Conservation (phyloP, 2,797 vertebrate genomes). For the Epinephelus awoara region DNA sequence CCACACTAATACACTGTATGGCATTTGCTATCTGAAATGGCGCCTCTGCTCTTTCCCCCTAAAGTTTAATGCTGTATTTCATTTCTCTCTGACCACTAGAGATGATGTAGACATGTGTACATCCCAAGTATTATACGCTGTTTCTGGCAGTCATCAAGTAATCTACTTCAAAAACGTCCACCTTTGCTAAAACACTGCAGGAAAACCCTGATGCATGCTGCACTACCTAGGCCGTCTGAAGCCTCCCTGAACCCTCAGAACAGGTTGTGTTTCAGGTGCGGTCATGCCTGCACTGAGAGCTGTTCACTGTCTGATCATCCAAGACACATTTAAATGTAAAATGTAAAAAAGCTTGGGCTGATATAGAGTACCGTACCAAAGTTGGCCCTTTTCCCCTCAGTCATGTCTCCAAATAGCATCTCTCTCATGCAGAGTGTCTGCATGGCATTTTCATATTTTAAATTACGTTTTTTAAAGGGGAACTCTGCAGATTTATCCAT, state of each 20-base stretch:
- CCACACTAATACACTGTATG: background rate
- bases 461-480: background rate
- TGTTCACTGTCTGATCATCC: background rate
- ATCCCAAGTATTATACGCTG: background rate
- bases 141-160: background rate
- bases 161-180: background rate
- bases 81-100: background rate
- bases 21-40: background rate
- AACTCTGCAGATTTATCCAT: background rate
- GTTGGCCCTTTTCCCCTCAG: background rate
- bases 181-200: background rate
- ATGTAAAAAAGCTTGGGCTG: slow-evolving; percentile 7
- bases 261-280: background rate
- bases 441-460: slow-evolving; percentile 1
- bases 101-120: background rate
- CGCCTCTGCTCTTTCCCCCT: background rate
- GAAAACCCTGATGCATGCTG: background rate
- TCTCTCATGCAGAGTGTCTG: background rate
- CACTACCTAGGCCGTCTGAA: too few species aligned
- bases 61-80: background rate
- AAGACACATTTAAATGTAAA: background rate
- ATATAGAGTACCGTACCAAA: slow-evolving; percentile 3
- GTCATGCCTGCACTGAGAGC: background rate
- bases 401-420: slow-evolving; percentile 2
- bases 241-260: background rate